Conservation (phyloP, 2,113 vertebrate genomes). For the Eublepharis macularius region DNA sequence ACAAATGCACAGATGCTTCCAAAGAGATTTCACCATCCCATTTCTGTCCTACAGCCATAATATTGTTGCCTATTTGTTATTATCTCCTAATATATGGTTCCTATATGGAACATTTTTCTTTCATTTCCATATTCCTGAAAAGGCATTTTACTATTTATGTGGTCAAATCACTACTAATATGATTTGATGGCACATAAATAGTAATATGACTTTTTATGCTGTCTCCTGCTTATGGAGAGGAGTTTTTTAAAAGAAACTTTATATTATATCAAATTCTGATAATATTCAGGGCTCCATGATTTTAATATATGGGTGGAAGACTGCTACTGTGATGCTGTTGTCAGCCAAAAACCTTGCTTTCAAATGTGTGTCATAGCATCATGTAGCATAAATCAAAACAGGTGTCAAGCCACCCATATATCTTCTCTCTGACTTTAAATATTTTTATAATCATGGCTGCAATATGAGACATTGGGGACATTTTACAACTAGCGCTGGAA, state of each 20-base stretch:
- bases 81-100: conserved; percentile 69
- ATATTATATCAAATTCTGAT: conserved; percentile 58
- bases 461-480: conserved; percentile 40
- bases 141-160: conserved; percentile 71
- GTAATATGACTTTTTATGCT: conserved; percentile 62
- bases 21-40: conserved; percentile 38
- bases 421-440: conserved; percentile 72
- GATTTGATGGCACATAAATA: conserved; percentile 72
- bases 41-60: conserved; percentile 32
- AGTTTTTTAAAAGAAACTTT: conserved; percentile 63
- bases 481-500: conserved; percentile 53
- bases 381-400: conserved; percentile 67
- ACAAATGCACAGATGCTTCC: conserved; percentile 23
- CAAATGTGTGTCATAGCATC: conserved; percentile 61
- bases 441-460: conserved; percentile 70
- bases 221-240: conserved; percentile 57
- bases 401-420: conserved; percentile 60
- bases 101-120: conserved; percentile 72
- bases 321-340: conserved; percentile 65
- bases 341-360: conserved; percentile 71
- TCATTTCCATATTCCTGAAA: conserved; percentile 74
- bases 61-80: conserved; percentile 59
- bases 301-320: conserved; percentile 62
- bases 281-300: conserved; percentile 57
- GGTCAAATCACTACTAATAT: conserved; percentile 58